Evolutionary conservation across 1,140 invertebrate genomes (phyloP).

Genomic region (Drosophila nigrodunni): DNA sequence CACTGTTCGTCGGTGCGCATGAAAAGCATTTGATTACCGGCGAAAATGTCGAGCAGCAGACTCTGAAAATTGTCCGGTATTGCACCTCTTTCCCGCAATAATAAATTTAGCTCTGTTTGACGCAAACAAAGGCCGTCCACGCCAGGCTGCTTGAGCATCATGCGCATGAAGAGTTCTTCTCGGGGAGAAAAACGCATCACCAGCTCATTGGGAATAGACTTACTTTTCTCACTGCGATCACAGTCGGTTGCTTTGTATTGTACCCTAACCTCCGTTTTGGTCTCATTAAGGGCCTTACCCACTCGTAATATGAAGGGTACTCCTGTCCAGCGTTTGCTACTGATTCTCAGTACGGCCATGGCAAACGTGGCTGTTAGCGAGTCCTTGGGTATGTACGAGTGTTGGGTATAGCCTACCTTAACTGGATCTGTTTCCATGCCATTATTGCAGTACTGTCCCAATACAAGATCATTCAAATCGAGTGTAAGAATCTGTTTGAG

Average conservation of each 20-base stretch:
- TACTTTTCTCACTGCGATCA: conserved; percentile 11
- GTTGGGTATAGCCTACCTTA: conserved; percentile 66
- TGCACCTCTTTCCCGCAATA: conserved; percentile 24
- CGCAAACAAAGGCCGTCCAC: conserved; percentile 41
- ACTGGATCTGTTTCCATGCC: conserved; percentile 46
- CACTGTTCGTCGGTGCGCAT: conserved; percentile 72
- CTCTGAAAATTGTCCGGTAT: background rate
- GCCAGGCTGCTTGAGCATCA: conserved; percentile 56
- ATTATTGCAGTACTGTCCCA: conserved; percentile 67
- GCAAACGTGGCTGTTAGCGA: conserved; percentile 68
- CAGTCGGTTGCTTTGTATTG: conserved; percentile 62
- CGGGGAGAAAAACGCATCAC: conserved; percentile 51
- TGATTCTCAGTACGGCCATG: conserved; percentile 46
- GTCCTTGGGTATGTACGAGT: conserved; percentile 61
- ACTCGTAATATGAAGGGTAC: conserved; percentile 70
- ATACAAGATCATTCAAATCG: conserved; percentile 49
- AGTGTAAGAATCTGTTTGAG: conserved; percentile 50
- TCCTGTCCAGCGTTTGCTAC: conserved; percentile 57
- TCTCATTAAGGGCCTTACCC: conserved; percentile 64
- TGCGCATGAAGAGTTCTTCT: conserved; percentile 65
- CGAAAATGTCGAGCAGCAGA: conserved; percentile 53
- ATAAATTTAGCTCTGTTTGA: conserved; percentile 50
- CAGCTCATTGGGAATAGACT: conserved; percentile 53
- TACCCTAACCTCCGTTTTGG: conserved; percentile 61
- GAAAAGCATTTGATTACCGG: conserved; percentile 60